These are phyloP conservation scores for Bombus ignitus DNA, from an alignment of 1,140 invertebrate genomes.

Conservation along the genomic window DNA sequence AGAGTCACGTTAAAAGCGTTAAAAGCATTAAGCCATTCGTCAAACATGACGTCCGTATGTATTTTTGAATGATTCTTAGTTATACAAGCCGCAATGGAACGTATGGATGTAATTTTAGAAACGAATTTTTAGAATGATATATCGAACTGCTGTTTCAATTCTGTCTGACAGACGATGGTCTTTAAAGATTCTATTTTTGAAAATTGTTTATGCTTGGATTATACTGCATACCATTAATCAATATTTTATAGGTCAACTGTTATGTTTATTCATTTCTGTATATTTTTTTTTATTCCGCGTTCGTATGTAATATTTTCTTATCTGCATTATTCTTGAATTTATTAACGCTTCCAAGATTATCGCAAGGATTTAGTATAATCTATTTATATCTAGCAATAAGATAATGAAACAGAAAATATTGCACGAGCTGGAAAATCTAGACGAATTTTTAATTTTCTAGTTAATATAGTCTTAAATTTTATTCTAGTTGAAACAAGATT, in stretches of 20 bases:
- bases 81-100: background rate
- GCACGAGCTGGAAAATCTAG: background rate
- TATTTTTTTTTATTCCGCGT: too few relatives aligned
- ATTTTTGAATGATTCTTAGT: background rate
- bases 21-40: constrained; percentile 2
- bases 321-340: background rate
- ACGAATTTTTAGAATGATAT: background rate
- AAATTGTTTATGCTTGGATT: too few relatives aligned
- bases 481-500: background rate
- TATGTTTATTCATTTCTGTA: too few relatives aligned
- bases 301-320: too few relatives aligned
- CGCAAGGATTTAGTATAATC: background rate
- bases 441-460: background rate
- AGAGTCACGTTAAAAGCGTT: background rate
- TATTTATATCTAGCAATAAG: background rate
- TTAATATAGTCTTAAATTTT: background rate
- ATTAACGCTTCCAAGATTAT: background rate
- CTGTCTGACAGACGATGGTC: background rate
- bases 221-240: background rate
- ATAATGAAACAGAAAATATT: background rate
- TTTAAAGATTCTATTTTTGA: too few relatives aligned
- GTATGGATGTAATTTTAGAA: background rate
- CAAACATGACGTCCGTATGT: background rate
- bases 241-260: background rate
- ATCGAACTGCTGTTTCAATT: background rate